Evolutionary conservation across 2,797 vertebrate genomes (phyloP).

Genomic region (Ceryle rudis): DNA sequence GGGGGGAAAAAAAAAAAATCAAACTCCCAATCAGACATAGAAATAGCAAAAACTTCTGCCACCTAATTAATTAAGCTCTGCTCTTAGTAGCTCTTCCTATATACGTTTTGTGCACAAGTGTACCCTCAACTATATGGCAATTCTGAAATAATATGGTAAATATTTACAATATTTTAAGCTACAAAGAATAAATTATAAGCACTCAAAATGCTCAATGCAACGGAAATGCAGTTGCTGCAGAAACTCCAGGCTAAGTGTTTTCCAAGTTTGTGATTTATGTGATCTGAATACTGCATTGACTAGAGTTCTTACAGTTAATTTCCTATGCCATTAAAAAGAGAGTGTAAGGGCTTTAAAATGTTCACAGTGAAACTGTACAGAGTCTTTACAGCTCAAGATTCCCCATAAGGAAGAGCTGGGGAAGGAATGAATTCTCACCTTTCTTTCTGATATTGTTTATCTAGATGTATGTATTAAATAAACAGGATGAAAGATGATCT

Average conservation of each 20-base stretch:
- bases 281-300: not conserved
- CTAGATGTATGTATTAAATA: not conserved
- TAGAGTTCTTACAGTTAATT: not conserved
- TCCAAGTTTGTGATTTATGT: not conserved
- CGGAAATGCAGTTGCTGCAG: not conserved
- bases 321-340: not conserved
- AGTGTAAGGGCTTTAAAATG: not conserved
- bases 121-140: not conserved
- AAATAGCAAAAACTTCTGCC: slow-evolving; percentile 3
- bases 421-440: slow-evolving; percentile 32
- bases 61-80: not conserved
- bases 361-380: not conserved
- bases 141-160: slow-evolving; percentile 6
- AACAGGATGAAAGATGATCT: not conserved
- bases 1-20: not conserved
- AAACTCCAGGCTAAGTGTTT: not conserved
- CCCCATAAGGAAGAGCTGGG: not conserved
- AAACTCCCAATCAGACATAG: not conserved
- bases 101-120: not conserved
- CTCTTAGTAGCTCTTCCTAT: not conserved
- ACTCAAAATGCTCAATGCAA: not conserved
- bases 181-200: slow-evolving; percentile 10
- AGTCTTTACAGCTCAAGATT: not conserved
- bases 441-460: not conserved
- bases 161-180: not conserved